A percentile compares a stretch with the other conserved stretches of the same genome.
Conservation (phyloP, 2,113 vertebrate species). For the Festucalex cinctus region DNA sequence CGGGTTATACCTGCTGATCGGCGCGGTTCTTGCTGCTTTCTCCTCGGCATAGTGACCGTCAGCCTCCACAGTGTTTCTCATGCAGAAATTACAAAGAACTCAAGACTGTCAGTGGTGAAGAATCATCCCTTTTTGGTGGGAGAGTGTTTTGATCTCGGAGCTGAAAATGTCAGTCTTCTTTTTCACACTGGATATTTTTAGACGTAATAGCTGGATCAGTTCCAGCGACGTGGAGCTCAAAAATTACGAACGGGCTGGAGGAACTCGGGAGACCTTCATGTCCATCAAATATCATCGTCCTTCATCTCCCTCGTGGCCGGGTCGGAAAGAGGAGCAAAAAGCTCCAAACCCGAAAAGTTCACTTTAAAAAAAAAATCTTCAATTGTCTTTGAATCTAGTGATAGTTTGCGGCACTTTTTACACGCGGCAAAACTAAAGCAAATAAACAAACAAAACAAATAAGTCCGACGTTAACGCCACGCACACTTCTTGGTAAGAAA, state of each 20-base stretch:
- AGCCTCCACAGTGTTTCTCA: conserved; percentile 85
- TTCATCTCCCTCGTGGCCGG: conserved; percentile 51
- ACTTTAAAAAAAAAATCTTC: conserved; percentile 61
- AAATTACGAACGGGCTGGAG: conserved; percentile 47
- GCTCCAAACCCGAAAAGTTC: conserved; percentile 71
- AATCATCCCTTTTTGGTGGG: conserved; percentile 58
- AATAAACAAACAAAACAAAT: conserved; percentile 64
- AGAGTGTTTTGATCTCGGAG: conserved; percentile 26
- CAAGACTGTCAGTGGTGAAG: conserved; percentile 56
- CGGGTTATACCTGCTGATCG: conserved; percentile 87
- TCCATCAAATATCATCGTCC: conserved; percentile 68
- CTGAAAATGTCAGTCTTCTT: conserved; percentile 42
- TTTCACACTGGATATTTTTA: conserved; percentile 39
- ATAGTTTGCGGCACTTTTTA: conserved; percentile 61
- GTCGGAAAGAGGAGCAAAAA: conserved; percentile 51
- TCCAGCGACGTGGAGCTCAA: conserved; percentile 34
- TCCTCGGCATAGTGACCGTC: conserved; percentile 96
- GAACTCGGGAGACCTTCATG: conserved; percentile 59
- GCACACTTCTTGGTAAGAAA: conserved; percentile 55
- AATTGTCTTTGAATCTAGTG: conserved; percentile 36
- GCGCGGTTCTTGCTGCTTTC: conserved; percentile 95
- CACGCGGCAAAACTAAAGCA: conserved; percentile 52
- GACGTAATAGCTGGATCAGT: conserved; percentile 39
- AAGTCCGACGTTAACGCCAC: conserved; percentile 57
- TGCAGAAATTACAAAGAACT: conserved; percentile 72